Evolutionary conservation across 2,113 vertebrate genomes (phyloP).

Genomic region (Alosa alosa): DNA sequence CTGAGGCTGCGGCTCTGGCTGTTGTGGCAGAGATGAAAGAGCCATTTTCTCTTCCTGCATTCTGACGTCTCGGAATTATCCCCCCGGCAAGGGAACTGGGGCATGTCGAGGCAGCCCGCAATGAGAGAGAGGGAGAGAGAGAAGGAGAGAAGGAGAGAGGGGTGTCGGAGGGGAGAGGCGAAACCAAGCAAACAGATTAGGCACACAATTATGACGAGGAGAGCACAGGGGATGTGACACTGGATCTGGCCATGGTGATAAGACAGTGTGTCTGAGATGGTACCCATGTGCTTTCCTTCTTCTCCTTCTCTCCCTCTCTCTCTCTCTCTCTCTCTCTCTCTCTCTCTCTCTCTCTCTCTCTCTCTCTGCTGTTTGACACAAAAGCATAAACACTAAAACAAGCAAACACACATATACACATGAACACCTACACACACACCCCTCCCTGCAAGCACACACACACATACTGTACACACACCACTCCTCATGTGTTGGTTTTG

Average conservation of each 20-base stretch:
- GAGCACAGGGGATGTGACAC: not conserved
- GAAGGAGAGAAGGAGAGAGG: slow-evolving; percentile 46
- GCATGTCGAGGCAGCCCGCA: slow-evolving; percentile 63
- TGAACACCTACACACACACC: not conserved
- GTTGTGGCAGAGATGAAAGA: slow-evolving; percentile 65
- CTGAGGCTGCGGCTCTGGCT: not conserved
- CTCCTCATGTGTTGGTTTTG: not conserved
- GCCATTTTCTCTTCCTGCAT: slow-evolving; percentile 57
- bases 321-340: not conserved
- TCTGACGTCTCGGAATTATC: slow-evolving; percentile 70
- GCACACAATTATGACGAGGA: not conserved
- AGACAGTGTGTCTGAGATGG: not conserved
- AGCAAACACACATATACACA: not conserved
- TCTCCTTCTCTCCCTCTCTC: not conserved
- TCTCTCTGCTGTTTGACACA: not conserved
- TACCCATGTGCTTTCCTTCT: not conserved
- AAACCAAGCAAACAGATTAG: slow-evolving; percentile 3
- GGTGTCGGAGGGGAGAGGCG: slow-evolving; percentile 54
- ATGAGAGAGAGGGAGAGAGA: slow-evolving; percentile 46
- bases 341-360: not conserved
- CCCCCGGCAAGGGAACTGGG: slow-evolving; percentile 70
- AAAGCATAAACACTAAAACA: not conserved
- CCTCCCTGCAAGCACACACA: not conserved
- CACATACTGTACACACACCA: not conserved
- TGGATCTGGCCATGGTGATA: not conserved